Percentiles rank a stretch among this genome's conserved stretches.
These are phyloP conservation scores for Bicyclus anynana DNA, from an alignment of 1,140 invertebrate species.

Conservation along the genomic window DNA sequence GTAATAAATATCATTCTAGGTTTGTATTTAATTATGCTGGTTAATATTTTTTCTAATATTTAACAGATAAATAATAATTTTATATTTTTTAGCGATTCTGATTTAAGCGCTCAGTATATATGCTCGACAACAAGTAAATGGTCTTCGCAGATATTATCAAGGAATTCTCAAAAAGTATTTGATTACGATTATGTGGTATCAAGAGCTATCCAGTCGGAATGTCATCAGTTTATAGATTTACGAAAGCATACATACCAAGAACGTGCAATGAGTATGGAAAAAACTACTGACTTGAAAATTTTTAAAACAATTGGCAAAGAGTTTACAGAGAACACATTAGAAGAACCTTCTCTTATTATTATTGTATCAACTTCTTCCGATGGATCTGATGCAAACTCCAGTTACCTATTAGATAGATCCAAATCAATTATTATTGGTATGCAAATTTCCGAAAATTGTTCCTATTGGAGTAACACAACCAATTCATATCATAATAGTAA, in stretches of 20 bases:
- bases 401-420: background rate
- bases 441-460: conserved; percentile 28
- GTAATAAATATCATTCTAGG: background rate
- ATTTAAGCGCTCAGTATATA: background rate
- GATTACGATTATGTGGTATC: background rate
- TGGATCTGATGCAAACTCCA: conserved; percentile 7
- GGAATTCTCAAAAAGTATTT: background rate
- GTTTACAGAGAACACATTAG: conserved; percentile 1
- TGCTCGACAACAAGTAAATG: background rate
- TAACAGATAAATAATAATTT: background rate
- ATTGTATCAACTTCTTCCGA: conserved; percentile 14
- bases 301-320: background rate
- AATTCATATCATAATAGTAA: conserved; percentile 19
- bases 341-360: conserved; percentile 7
- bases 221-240: background rate
- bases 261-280: too few species aligned
- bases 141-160: background rate
- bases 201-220: background rate
- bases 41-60: too few species aligned
- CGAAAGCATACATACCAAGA: background rate
- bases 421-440: conserved; percentile 38
- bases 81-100: background rate
- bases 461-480: conserved; percentile 15
- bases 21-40: too few species aligned
- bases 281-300: background rate